Evolutionary conservation across 2,797 vertebrate genomes (phyloP).

Genomic region (Vespertilio murinus): DNA sequence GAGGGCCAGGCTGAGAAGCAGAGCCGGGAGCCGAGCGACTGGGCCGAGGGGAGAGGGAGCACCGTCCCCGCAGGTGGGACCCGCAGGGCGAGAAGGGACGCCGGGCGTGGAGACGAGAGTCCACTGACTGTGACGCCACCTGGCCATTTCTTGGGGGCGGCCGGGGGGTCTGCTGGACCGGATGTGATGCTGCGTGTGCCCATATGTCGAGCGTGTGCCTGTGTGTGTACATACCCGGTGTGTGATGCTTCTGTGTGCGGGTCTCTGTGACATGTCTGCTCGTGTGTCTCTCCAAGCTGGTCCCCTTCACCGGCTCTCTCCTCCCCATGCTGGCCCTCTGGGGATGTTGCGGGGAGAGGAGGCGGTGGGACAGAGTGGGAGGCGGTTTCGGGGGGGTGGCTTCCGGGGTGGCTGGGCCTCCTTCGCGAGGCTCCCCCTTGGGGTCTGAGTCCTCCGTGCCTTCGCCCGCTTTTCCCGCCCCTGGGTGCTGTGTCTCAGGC

Average conservation of each 20-base stretch:
- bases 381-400: too few relatives aligned
- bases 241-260: neutral
- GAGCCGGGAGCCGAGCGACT: neutral
- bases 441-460: neutral
- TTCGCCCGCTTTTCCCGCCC: neutral
- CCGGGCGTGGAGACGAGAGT: neutral
- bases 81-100: neutral
- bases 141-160: neutral
- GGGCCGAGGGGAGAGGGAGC: neutral
- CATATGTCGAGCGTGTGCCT: neutral
- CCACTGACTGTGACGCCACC: neutral
- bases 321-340: neutral
- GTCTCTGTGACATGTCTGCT: neutral
- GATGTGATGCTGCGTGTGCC: neutral
- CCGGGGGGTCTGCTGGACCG: neutral
- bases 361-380: neutral
- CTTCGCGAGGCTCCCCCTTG: neutral
- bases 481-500: neutral
- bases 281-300: neutral
- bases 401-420: neutral
- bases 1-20: neutral
- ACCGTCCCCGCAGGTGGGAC: neutral
- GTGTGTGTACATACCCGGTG: neutral
- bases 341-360: neutral
- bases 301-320: neutral